A percentile compares a stretch with the other conserved stretches of the same genome.
Conservation (phyloP, 64 coral and sea anemone species). For the Porites lutea region DNA sequence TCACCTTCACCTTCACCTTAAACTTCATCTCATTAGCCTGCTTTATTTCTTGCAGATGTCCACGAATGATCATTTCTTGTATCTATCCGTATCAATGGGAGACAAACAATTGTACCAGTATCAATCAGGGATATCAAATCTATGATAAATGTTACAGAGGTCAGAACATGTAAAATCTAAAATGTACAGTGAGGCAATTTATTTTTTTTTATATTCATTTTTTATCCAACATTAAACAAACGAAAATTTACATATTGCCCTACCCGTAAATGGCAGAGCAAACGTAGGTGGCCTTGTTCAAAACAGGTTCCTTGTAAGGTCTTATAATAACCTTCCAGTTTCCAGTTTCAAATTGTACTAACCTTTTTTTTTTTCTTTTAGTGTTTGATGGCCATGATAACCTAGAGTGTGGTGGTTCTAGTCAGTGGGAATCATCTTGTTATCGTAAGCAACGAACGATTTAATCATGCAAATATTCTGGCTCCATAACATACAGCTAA, state of each 20-base stretch:
- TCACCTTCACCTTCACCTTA: too few relatives aligned
- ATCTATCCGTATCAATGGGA: conserved; percentile 36
- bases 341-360: background rate
- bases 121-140: conserved; percentile 14
- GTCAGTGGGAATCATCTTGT: background rate
- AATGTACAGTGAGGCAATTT: too few relatives aligned
- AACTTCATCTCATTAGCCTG: background rate
- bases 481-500: too few relatives aligned
- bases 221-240: too few relatives aligned
- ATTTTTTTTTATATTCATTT: too few relatives aligned
- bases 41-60: conserved; percentile 13
- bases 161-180: background rate
- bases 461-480: too few relatives aligned
- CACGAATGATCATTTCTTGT: conserved; percentile 18
- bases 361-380: background rate
- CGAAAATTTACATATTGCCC: too few relatives aligned
- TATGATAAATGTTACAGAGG: background rate
- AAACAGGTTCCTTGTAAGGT: too few relatives aligned
- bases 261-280: too few relatives aligned
- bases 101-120: background rate
- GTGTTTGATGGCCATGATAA: conserved; percentile 6
- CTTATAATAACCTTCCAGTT: background rate
- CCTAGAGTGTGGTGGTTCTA: background rate
- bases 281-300: too few relatives aligned
- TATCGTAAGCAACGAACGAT: background rate